Percentiles rank a stretch among this genome's conserved stretches.
Conservation (phyloP, 2,888 invertebrate genomes). For the Silvanus unidentatus region DNA sequence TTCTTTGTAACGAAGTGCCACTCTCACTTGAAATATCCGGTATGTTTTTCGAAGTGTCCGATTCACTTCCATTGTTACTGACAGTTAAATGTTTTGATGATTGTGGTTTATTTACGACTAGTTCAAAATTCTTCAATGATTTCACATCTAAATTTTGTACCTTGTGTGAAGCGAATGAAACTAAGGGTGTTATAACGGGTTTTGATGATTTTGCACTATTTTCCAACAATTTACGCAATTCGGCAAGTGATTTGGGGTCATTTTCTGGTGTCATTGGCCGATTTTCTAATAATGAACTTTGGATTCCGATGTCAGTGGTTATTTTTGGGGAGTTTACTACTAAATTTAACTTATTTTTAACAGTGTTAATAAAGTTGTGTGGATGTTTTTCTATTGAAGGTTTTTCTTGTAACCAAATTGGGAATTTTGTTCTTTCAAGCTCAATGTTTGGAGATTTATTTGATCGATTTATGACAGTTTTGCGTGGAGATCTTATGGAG, state of each 20-base stretch:
- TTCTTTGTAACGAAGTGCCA: constrained; percentile 22
- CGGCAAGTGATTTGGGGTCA: constrained; percentile 6
- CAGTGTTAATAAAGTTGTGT: constrained; percentile 56
- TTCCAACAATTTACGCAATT: constrained; percentile 15
- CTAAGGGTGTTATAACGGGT: constrained; percentile 14
- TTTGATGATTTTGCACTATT: constrained; percentile 13
- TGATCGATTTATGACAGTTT: background rate
- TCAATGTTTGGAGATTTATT: background rate
- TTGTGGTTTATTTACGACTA: constrained; percentile 2
- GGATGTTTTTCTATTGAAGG: constrained; percentile 44
- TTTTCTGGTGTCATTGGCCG: constrained; percentile 4
- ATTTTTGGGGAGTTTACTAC: constrained; percentile 27
- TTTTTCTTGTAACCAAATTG: constrained; percentile 23
- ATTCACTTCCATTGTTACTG: constrained; percentile 32
- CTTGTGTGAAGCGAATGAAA: constrained; percentile 33
- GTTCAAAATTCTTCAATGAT: constrained; percentile 30
- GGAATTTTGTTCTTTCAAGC: constrained; percentile 10
- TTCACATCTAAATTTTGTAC: constrained; percentile 32
- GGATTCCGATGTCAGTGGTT: constrained; percentile 29
- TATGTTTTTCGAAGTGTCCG: constrained; percentile 46
- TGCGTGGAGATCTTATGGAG: too few relatives aligned
- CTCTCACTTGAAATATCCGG: constrained; percentile 43
- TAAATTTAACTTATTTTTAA: constrained; percentile 51
- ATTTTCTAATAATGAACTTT: constrained; percentile 21
- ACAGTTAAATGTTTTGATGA: constrained; percentile 7